A percentile compares a stretch with the other conserved stretches of the same genome.
These are phyloP conservation scores for Actinia tenebrosa DNA, from an alignment of 64 coral and sea anemone species.

Conservation along the genomic window DNA sequence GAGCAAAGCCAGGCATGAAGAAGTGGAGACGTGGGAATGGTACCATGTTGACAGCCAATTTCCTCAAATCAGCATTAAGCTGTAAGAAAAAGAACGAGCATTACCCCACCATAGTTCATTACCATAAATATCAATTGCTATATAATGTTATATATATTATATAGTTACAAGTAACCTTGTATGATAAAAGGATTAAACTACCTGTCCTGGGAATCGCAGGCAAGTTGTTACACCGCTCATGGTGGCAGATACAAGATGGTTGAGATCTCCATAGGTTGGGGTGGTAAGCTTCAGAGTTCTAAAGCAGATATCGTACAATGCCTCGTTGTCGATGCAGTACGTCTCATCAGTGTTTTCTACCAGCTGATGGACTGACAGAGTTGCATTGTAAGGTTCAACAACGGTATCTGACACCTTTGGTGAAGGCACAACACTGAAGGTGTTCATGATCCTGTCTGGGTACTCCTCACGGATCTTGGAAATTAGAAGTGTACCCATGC, in stretches of 20 bases:
- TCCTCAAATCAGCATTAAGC: slow-evolving; percentile 74
- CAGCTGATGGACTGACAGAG: slow-evolving; percentile 81
- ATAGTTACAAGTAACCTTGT: too few species aligned
- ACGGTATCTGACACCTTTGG: slow-evolving; percentile 84
- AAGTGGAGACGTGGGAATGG: slow-evolving; percentile 82
- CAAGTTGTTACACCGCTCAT: slow-evolving; percentile 81
- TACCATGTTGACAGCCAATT: slow-evolving; percentile 77
- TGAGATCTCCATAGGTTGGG: slow-evolving; percentile 71
- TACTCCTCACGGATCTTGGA: slow-evolving; percentile 87
- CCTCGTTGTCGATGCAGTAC: slow-evolving; percentile 73
- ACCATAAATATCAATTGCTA: too few species aligned
- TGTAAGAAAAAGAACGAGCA: neutral
- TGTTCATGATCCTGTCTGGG: slow-evolving; percentile 84
- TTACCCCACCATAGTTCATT: too few species aligned
- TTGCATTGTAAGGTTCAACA: slow-evolving; percentile 84
- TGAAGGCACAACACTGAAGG: slow-evolving; percentile 81
- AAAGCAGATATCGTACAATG: slow-evolving; percentile 74
- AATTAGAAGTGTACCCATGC: slow-evolving; percentile 82
- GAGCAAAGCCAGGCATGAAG: slow-evolving; percentile 81
- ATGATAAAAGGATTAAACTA: neutral
- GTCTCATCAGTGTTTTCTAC: slow-evolving; percentile 87
- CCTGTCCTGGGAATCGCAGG: slow-evolving; percentile 72
- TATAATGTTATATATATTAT: too few species aligned
- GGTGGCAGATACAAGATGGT: slow-evolving; percentile 67
- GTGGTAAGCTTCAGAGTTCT: slow-evolving; percentile 69